These are phyloP conservation scores for Neria commutata DNA, from an alignment of 2,888 invertebrate genomes.

Conservation along the genomic window DNA sequence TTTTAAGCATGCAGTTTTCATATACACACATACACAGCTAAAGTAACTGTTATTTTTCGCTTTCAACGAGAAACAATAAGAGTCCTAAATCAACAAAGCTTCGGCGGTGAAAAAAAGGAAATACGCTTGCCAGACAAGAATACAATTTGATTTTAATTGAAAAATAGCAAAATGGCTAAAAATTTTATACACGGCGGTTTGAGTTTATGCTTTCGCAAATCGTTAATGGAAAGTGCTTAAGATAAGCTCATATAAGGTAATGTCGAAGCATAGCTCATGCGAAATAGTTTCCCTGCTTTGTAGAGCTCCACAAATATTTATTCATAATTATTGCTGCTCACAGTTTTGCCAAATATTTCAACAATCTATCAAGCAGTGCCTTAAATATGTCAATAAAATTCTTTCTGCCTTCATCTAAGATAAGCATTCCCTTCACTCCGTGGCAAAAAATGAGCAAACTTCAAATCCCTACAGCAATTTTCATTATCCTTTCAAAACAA, in stretches of 20 bases:
- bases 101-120: conserved; percentile 27
- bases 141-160: conserved; percentile 53
- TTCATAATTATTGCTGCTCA: too few relatives aligned
- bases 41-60: conserved; percentile 32
- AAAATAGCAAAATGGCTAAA: conserved; percentile 38
- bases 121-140: conserved; percentile 39
- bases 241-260: too few relatives aligned
- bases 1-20: conserved; percentile 12
- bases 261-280: too few relatives aligned
- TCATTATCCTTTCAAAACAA: conserved; percentile 30
- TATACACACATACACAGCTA: conserved; percentile 9
- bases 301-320: too few relatives aligned
- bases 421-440: too few relatives aligned
- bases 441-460: conserved; percentile 16
- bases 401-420: too few relatives aligned
- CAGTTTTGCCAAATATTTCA: too few relatives aligned
- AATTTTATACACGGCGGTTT: background rate
- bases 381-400: too few relatives aligned
- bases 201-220: background rate
- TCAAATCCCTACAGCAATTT: conserved; percentile 34
- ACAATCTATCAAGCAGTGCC: too few relatives aligned
- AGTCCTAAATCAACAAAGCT: conserved; percentile 57
- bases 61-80: conserved; percentile 38
- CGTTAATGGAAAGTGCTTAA: too few relatives aligned
- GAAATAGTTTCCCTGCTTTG: too few relatives aligned